Evolutionary conservation across 2,797 vertebrate genomes (phyloP), one percentile per base, ranked within the genome.

Genomic region (Cirrhinus molitorella): DNA sequence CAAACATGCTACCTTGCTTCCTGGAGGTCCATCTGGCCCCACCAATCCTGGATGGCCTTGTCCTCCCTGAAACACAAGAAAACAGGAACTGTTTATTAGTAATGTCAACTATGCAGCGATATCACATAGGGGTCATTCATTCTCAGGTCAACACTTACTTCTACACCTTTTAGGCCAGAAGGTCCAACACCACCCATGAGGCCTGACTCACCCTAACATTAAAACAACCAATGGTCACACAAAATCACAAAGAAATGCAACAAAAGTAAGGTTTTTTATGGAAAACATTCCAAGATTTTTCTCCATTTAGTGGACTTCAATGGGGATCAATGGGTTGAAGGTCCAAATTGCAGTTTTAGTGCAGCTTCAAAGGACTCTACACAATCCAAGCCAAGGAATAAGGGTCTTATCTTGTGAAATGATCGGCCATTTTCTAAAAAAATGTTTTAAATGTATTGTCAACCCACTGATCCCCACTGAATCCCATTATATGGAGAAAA

Each of bases 151-250:
- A 14, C 19, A 84, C 92, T 91, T 79, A 95, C 95, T 91, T 88
- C 67, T 61, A 92, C 68, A 51, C 95, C 95, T 1, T 65, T 23
- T 61, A 94, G 83, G 10, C 95, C 95, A 45, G 81, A 53, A 63
- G 89, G 91, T 76, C 95, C 95, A 65, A 90, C 31, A 31, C 90
- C 88, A 4, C 95, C 95, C 88, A 93, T 88, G 66, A 92, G 80
- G 19, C 95, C 95, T 1, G 93, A 91, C 51, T 94, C 93, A 70
- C 93, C 95, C 95, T 96, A 85, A 83, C 59, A 7, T 72, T 12
- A 77, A 66, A 21, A 19, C 19, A 67, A n/a, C 11, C 28, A 65
- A 51, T 0, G 7, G 9, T 63, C 25, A 63, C 16, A 31, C 28
- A 31, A 14, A 37, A 71, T 89, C 21, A 57, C 73, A 68, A 65